Evolutionary conservation across 2,797 vertebrate genomes (phyloP).

Genomic region (Oryzias sinensis): DNA sequence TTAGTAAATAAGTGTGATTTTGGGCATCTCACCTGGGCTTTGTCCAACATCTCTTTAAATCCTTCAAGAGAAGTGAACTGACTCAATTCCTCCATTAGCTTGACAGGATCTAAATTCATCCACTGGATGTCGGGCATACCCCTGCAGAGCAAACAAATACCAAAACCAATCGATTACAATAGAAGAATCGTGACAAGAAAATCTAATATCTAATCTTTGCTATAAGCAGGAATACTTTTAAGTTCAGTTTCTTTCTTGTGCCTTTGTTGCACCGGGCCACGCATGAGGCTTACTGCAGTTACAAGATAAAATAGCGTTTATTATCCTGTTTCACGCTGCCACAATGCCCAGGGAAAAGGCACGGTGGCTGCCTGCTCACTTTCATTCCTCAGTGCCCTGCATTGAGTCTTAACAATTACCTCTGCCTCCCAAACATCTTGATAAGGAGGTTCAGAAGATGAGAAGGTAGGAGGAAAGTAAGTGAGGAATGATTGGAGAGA

Average conservation of each 20-base stretch:
- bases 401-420: slow-evolving; percentile 90
- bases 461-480: slow-evolving; percentile 26
- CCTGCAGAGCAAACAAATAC: slow-evolving; percentile 68
- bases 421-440: slow-evolving; percentile 86
- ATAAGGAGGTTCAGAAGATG: slow-evolving; percentile 70
- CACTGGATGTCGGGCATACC: slow-evolving; percentile 96
- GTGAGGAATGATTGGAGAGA: slow-evolving; percentile 20
- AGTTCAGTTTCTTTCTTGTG: slow-evolving; percentile 16
- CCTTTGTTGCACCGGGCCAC: slow-evolving; percentile 23
- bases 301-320: slow-evolving; percentile 88
- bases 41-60: slow-evolving; percentile 95
- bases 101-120: slow-evolving; percentile 96
- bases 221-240: slow-evolving; percentile 16
- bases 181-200: slow-evolving; percentile 10
- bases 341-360: slow-evolving; percentile 78
- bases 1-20: slow-evolving; percentile 6
- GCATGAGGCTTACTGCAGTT: slow-evolving; percentile 70
- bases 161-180: slow-evolving; percentile 9
- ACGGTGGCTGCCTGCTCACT: slow-evolving; percentile 71
- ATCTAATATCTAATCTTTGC: slow-evolving; percentile 8
- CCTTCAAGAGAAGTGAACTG: slow-evolving; percentile 93
- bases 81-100: slow-evolving; percentile 93
- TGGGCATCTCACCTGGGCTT: slow-evolving; percentile 85
- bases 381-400: slow-evolving; percentile 79
- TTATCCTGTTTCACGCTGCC: slow-evolving; percentile 92